These are phyloP conservation scores for Polypedilum vanderplanki DNA, from an alignment of 1,140 invertebrate genomes.

Conservation along the genomic window DNA sequence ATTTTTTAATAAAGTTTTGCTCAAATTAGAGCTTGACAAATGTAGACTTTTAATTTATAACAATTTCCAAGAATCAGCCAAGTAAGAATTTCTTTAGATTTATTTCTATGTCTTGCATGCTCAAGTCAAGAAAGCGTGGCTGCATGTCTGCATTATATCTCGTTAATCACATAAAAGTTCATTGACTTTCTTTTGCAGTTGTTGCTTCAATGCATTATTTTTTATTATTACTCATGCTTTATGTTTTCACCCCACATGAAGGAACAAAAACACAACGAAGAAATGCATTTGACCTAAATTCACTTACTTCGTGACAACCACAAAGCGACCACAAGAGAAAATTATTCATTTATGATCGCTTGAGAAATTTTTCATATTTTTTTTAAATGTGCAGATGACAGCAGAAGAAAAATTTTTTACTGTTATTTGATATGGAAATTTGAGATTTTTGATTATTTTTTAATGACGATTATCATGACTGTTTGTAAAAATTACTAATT, in stretches of 20 bases:
- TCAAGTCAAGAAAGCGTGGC: too few species aligned
- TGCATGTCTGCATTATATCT: too few species aligned
- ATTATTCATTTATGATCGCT: too few species aligned
- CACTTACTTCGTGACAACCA: not conserved
- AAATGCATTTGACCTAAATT: slow-evolving; percentile 19
- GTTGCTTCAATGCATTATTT: too few species aligned
- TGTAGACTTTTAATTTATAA: too few species aligned
- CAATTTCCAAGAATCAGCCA: too few species aligned
- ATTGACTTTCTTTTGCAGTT: too few species aligned
- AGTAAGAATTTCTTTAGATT: too few species aligned
- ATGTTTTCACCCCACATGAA: not conserved
- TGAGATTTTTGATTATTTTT: not conserved
- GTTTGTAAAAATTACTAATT: not conserved
- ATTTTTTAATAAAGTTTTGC: too few species aligned
- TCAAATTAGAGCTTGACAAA: too few species aligned
- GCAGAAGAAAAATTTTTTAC: not conserved
- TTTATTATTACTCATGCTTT: not conserved
- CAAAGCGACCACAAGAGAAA: not conserved
- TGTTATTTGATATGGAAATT: slow-evolving; percentile 19
- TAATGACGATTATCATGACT: not conserved
- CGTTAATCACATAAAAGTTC: too few species aligned
- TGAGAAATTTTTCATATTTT: not conserved
- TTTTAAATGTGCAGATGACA: not conserved
- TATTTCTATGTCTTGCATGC: too few species aligned
- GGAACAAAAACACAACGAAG: not conserved